Base-by-base conservation (phyloP, 2,113 vertebrate species). In the Galeopterus variegatus region DNA sequence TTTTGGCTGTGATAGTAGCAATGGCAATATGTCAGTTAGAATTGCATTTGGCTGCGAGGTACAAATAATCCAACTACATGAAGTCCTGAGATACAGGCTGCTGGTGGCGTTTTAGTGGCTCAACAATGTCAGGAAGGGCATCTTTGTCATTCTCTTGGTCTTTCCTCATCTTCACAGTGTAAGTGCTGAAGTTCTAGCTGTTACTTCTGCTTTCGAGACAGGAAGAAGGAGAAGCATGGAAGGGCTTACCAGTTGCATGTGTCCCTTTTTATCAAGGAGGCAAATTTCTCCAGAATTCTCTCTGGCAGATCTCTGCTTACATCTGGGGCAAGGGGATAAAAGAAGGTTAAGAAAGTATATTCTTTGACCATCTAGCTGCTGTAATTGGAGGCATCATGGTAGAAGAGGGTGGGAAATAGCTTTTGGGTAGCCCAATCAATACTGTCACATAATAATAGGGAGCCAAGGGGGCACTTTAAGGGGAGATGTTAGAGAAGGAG, bases 201-300 rank as follows among this genome's bases (percentile, higher is more conserved):
- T 88, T 83, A 73, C 58, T 91, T 92, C 52, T 95, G 50, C 52
- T 93, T 95, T 84, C 33, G 93, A 73, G 69, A 26, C 24, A 76
- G 14, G 41, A 79, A 81, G 69, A 89, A 70, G 33, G 26, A 91
- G 81, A 54, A 80, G 92, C 24, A 69, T 56, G 23, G 33, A 90
- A 45, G n/a, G 17, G 4, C 26, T 92, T 94, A 48, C 56, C 52
- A 77, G 85, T 50, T 41, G 4, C 13, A 69, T 0, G 3, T 56
- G 13, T 50, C 19, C 18, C 18, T 82, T 80, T 94, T 89, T 45
- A 86, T 67, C 28, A 50, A 90, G 50, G 15, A 94, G 48, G 21
- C n/a, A 67, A 18, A 9, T 48, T 86, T 77, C 18, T 5, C 19
- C 45, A 50, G 48, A 89, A 89, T 69, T 69, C n/a, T 24, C 21